A percentile compares a stretch with the other conserved stretches of the same genome.
These are phyloP conservation scores for Gasteruption jaculator DNA, from an alignment of 2,888 invertebrate genomes.

Conservation along the genomic window DNA sequence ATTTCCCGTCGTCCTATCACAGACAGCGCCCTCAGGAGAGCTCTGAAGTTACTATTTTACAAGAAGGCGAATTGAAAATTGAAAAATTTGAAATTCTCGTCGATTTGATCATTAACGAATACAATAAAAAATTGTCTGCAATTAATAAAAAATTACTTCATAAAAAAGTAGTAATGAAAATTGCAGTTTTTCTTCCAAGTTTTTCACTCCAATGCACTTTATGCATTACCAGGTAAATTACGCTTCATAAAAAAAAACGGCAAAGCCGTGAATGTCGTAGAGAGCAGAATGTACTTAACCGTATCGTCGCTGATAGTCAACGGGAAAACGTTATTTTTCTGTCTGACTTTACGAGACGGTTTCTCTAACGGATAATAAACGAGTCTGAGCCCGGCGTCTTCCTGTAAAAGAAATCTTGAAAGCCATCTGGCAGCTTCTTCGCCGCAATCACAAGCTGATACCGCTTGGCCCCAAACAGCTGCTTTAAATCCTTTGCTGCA, in stretches of 20 bases:
- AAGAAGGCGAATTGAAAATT: too few relatives aligned
- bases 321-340: conserved; percentile 40
- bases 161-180: too few relatives aligned
- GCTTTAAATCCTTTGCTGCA: conserved; percentile 50
- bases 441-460: conserved; percentile 70
- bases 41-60: too few relatives aligned
- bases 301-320: conserved; percentile 32
- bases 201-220: not conserved
- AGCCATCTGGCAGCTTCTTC: conserved; percentile 71
- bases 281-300: too few relatives aligned
- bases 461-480: conserved; percentile 56
- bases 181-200: not conserved
- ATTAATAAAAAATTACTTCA: not conserved
- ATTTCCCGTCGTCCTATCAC: too few relatives aligned
- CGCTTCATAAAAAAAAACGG: too few relatives aligned
- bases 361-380: conserved; percentile 59
- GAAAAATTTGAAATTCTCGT: too few relatives aligned
- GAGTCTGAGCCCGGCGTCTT: conserved; percentile 55
- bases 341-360: conserved; percentile 41
- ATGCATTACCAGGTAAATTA: too few relatives aligned
- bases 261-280: conserved; percentile 3
- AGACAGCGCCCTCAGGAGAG: too few relatives aligned
- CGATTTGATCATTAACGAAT: too few relatives aligned
- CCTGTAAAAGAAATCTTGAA: conserved; percentile 57
- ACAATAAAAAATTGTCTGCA: not conserved